Evolutionary conservation across 2,888 invertebrate species (phyloP), one percentile per base, ranked within the genome.

Genomic region (Orchesellides sinensis): DNA sequence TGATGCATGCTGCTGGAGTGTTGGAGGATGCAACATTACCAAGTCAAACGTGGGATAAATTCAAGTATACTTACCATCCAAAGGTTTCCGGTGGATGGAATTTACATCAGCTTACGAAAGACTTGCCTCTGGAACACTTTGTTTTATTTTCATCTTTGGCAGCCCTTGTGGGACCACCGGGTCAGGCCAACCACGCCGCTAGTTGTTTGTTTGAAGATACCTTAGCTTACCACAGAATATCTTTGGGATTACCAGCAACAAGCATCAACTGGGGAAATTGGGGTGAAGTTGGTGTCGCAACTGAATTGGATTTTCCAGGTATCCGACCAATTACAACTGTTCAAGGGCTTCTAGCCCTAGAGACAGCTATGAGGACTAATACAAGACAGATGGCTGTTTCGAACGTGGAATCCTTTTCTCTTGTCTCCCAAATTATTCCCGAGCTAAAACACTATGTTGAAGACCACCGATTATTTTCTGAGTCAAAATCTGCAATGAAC

Each of bases 251-350:
- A 47, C 72, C 77, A 21, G 78, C 59, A 0, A 72, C 35, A 0
- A 59, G 47, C 2, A 61, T 83, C 17, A 78, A 83, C 40, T 83
- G 83, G 83, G 83, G 77, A 10, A 63, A 70, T 12, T 83, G 82
- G 82, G 82, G 82, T 2, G 56, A 78, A 47, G 83, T 83, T 0
- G 83, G 83, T 10, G 27, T 83, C 2, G 83, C 77, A 1, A 70
- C 83, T 1, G 70, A 77, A 35, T 3, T 77, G 3, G 61, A 74
- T 12, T 35, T 82, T 1, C 52, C 61, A 14, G 65, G 73, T 2
- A n/a, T 73, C 25, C 47, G 52, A 17, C 82, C 82, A 0, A 21
- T 83, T 3, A 32, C 47, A 5, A 66, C 54, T 4, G 54, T 47
- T 23, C 82, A 74, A 32, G 68, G 82, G 1, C 14, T 69, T 0